Evolutionary conservation across 1,140 invertebrate genomes (phyloP).

Genomic region (Uloborus diversus): DNA sequence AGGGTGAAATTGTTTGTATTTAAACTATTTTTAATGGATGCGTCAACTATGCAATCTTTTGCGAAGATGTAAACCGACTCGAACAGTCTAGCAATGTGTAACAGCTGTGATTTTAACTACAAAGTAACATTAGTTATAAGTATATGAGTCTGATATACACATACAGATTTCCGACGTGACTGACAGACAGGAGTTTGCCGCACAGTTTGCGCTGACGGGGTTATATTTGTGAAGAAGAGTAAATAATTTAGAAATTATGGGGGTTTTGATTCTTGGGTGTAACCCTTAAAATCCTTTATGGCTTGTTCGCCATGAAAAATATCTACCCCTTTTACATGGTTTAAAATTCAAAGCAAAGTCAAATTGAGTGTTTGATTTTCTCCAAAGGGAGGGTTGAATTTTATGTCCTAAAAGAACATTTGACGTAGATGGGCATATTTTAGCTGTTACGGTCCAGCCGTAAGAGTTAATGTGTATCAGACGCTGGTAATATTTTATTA

Average conservation of each 20-base stretch:
- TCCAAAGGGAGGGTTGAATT: slow-evolving; percentile 8
- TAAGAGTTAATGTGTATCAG: too few relatives aligned
- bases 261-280: not conserved
- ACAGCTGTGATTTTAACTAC: too few relatives aligned
- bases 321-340: slow-evolving; percentile 42
- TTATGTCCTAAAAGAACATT: slow-evolving; percentile 15
- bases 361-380: not conserved
- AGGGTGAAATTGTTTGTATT: not conserved
- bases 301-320: not conserved
- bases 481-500: too few relatives aligned
- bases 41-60: not conserved
- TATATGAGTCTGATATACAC: too few relatives aligned
- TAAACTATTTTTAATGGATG: not conserved
- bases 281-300: slow-evolving; percentile 52
- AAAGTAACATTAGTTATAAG: too few relatives aligned
- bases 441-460: too few relatives aligned
- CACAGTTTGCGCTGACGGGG: not conserved
- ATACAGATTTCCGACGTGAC: slow-evolving; percentile 9
- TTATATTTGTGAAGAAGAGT: slow-evolving; percentile 3
- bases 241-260: slow-evolving; percentile 39
- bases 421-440: too few relatives aligned
- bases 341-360: slow-evolving; percentile 11
- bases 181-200: not conserved
- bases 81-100: too few relatives aligned
- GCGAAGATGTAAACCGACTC: not conserved